Conservation (phyloP, 2,888 invertebrate genomes). For the Platypus cylindrus region DNA sequence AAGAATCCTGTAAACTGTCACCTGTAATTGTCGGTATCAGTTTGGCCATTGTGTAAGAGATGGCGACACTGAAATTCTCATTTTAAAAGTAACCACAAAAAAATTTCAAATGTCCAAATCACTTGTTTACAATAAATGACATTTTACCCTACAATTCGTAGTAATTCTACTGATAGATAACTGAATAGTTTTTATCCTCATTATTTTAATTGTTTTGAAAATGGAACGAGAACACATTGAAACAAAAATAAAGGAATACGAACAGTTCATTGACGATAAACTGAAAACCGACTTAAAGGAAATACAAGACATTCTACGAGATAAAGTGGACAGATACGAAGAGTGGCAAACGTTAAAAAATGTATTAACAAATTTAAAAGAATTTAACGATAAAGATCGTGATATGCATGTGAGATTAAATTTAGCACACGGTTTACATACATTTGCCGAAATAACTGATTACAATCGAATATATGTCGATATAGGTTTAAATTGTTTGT, state of each 20-base stretch:
- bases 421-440: conserved; percentile 23
- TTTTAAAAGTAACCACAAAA: too few species aligned
- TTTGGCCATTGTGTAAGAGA: too few species aligned
- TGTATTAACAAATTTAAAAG: conserved; percentile 23
- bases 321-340: conserved; percentile 23
- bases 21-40: too few species aligned
- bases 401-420: conserved; percentile 20
- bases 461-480: conserved; percentile 25
- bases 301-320: conserved; percentile 24
- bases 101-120: too few species aligned
- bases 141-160: too few species aligned
- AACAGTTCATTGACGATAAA: conserved; percentile 29
- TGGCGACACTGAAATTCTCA: too few species aligned
- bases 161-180: too few species aligned
- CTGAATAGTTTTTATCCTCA: too few species aligned
- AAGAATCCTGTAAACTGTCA: too few species aligned
- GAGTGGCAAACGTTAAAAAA: conserved; percentile 31
- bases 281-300: conserved; percentile 31
- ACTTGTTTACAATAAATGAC: too few species aligned
- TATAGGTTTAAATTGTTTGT: conserved; percentile 29
- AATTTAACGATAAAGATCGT: conserved; percentile 26
- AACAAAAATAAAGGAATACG: conserved; percentile 25
- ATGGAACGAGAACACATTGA: conserved; percentile 13
- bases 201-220: too few species aligned
- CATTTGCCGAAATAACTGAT: conserved; percentile 27